Evolutionary conservation across 1,140 invertebrate species (phyloP), one percentile per base, ranked within the genome.

Genomic region (Euura saliciscinereae): DNA sequence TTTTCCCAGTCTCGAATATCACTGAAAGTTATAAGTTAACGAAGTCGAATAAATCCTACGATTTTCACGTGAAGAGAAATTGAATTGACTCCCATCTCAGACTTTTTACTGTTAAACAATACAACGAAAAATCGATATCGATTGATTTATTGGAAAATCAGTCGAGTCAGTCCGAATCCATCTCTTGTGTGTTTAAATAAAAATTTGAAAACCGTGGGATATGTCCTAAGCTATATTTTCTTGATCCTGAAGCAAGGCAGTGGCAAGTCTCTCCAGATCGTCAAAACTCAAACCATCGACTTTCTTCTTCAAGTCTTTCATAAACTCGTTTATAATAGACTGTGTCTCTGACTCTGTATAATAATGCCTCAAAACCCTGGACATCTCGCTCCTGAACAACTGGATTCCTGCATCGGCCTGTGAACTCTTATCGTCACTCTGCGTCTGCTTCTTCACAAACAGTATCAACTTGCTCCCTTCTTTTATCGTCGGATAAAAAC

Each of bases 221-320:
- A 28, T 28, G 28, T 28, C 28, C 28, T 72, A 85, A 76, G 75
- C 77, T 78, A 78, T 68, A 70, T 78, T 84, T 69, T 88, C 85
- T 78, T 87, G 84, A 77, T 88, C 86, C 69, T 87, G 85, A 42
- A 86, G 75, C 42, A 87, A 73, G 42, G 84, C 84, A 5, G 86
- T 88, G 2, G 87, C 87, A 79, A 88, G 78, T 83, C 86, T 83
- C 73, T 88, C 87, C 76, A 88, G 70, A 72, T 88, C 87, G 68
- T 88, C 86, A 45, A 82, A 87, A 78, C 82, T 88, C 66, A 87
- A 71, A 65, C 77, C 78, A 72, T 87, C 82, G 46, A 85, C 85
- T 84, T 87, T 87, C 43, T 76, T 83, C 72, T 84, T 83, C 28
- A 88, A 75, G 66, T 86, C 83, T 71, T 86, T 87, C 66, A 85